Conservation (phyloP, 30 jellyfish, hydroid and myxozoan species). For the Aurelia sp. region DNA sequence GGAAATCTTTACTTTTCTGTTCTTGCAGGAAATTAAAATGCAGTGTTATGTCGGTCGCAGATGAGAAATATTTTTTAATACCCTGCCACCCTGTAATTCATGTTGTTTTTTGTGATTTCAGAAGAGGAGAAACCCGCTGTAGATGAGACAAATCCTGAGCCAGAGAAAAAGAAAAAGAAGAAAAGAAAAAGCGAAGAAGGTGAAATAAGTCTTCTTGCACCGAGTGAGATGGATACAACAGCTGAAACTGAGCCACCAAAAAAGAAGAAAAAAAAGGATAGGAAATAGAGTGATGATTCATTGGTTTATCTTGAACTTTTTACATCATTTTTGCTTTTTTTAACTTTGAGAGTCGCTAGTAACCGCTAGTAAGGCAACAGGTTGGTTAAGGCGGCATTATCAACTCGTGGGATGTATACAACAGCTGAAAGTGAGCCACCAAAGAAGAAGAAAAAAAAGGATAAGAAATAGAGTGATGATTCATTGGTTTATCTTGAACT, state of each 20-base stretch:
- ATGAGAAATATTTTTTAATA: no score
- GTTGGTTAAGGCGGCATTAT: no score
- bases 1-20: no score
- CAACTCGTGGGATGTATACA: conserved; percentile 33
- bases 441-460: conserved; percentile 45
- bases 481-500: no score
- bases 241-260: conserved; percentile 43
- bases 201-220: conserved; percentile 28
- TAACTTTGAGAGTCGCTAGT: no score
- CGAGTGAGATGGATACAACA: conserved; percentile 33
- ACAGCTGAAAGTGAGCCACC: conserved; percentile 39
- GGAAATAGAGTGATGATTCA: conserved; percentile 16
- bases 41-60: no score
- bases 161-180: conserved; percentile 81
- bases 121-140: conserved; percentile 41
- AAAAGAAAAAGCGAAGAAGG: conserved; percentile 55
- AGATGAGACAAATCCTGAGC: conserved; percentile 33
- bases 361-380: no score
- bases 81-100: no score
- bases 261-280: conserved; percentile 45
- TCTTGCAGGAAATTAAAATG: no score
- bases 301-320: no score
- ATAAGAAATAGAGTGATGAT: conserved; percentile 24
- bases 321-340: no score
- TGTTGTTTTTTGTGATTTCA: background rate